These are phyloP conservation scores for Andrena camellia DNA, from an alignment of 2,888 invertebrate genomes.

Conservation along the genomic window DNA sequence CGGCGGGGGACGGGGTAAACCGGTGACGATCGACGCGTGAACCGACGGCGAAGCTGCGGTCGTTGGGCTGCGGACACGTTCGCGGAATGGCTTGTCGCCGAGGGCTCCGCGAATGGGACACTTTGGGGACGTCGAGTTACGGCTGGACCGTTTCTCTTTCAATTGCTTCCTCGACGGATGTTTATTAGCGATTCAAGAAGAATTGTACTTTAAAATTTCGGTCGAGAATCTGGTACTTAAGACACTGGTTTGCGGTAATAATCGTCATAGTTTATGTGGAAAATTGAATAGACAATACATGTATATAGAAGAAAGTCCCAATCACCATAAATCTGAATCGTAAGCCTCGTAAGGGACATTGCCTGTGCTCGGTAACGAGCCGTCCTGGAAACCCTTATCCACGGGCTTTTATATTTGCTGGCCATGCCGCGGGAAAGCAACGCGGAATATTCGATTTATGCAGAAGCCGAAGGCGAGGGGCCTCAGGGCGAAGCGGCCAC, in stretches of 20 bases:
- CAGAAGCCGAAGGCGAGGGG: neutral
- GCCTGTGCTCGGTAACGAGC: conserved; percentile 8
- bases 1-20: neutral
- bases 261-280: too few species aligned
- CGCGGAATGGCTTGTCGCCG: neutral
- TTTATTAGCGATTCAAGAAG: neutral
- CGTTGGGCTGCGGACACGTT: neutral
- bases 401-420: neutral
- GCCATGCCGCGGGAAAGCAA: neutral
- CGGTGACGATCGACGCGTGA: neutral
- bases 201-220: too few species aligned
- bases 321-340: neutral
- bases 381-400: neutral
- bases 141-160: neutral
- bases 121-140: neutral
- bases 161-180: neutral
- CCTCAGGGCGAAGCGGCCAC: neutral
- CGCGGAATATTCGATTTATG: conserved; percentile 20
- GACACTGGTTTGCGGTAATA: too few species aligned
- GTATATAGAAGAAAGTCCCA: neutral
- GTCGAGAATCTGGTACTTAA: too few species aligned
- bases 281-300: neutral
- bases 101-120: neutral
- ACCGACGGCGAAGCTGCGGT: neutral
- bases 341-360: neutral